phyloP scores from a whole-genome alignment of 2,113 vertebrate species.

The Columba janthina region DNA sequence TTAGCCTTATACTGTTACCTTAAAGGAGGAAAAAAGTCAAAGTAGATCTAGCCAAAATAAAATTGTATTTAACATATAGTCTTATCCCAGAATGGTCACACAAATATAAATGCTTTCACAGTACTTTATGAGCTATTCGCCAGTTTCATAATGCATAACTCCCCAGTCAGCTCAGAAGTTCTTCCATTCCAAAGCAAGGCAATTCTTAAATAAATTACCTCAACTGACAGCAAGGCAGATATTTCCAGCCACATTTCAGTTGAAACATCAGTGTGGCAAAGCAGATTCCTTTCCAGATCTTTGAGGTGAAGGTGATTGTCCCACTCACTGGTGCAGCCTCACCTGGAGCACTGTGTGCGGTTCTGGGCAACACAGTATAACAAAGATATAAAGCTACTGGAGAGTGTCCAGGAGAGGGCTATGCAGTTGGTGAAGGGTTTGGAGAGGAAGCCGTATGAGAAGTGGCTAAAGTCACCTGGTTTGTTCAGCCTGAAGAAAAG shows the following conservation, averaged over 20 bases:
- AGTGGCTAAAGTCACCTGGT: no score
- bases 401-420: no score
- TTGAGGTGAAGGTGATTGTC: not conserved
- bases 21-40: not conserved
- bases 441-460: no score
- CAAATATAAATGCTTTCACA: not conserved
- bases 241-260: not conserved
- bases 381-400: no score
- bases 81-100: not conserved
- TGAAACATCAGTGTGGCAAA: not conserved
- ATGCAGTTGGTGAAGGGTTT: no score
- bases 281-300: not conserved
- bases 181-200: not conserved
- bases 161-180: not conserved
- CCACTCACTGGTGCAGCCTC: no score
- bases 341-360: no score
- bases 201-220: not conserved
- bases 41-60: not conserved
- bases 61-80: not conserved
- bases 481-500: no score
- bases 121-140: not conserved
- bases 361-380: no score
- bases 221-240: not conserved
- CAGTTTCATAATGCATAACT: not conserved
- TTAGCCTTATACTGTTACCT: not conserved